Conservation (phyloP, 2,113 vertebrate genomes). For the Caloenas nicobarica region DNA sequence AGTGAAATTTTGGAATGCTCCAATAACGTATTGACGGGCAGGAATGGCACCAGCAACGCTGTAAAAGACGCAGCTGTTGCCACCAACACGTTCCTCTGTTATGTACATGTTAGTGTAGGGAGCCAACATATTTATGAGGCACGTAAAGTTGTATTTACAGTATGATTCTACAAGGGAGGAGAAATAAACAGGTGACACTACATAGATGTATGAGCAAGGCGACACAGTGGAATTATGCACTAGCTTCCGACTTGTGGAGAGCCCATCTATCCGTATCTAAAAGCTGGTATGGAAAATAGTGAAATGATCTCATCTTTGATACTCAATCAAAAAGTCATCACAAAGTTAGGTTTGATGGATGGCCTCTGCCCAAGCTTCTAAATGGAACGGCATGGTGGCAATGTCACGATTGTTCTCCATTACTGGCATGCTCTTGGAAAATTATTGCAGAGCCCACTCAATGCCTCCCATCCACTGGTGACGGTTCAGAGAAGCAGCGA, state of each 20-base stretch:
- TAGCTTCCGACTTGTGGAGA: neutral
- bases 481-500: neutral
- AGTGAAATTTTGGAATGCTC: neutral
- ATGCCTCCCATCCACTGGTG: neutral
- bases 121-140: neutral
- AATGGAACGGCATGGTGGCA: neutral
- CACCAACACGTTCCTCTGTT: neutral
- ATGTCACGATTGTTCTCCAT: neutral
- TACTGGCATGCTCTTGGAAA: neutral
- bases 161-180: neutral
- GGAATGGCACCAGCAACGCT: neutral
- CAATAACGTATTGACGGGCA: neutral
- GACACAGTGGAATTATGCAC: neutral
- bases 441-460: neutral
- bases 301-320: neutral
- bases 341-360: neutral
- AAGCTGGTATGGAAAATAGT: neutral
- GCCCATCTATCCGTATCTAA: neutral
- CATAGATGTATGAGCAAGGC: neutral
- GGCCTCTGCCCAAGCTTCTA: neutral
- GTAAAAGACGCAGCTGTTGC: neutral
- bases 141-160: neutral
- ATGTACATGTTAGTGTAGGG: neutral
- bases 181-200: neutral
- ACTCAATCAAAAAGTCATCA: neutral